Evolutionary conservation across 1,140 invertebrate species (phyloP), one percentile per base, ranked within the genome.

Genomic region (Hirudo medicinalis): DNA sequence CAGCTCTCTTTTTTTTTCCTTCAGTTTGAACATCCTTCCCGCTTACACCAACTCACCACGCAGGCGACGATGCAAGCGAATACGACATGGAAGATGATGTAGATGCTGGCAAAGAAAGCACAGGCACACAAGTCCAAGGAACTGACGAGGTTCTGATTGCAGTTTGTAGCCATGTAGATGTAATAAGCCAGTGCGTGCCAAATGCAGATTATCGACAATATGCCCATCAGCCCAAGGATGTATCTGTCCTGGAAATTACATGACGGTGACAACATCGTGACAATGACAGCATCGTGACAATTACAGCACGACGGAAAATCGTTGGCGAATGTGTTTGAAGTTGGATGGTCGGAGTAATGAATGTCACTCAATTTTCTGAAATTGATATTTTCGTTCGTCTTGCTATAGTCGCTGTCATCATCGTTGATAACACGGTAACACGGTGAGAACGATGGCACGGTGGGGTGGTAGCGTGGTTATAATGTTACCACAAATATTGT

Each of bases 161-260:
- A 40, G 29, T 36, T 29, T 25, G 29, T 36, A 11, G n/a, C 20
- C 29, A 5, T n/a, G 40, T 25, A 40, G 49, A 76, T 66, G 32
- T 71, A 57, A 17, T 63, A 67, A 15, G 75, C 70, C 17, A 76
- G 32, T 0, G 73, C 74, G 60, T 76, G 76, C 76, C 76, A 76
- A 8, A 74, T 68, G 53, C 76, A 76, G 29, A 76, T 71, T 8
- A 74, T 25, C 17, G 63, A 71, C 40, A 76, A 40, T 43, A 74
- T 75, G 49, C 68, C 63, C 72, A 76, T 74, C 25, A 74, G 74
- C 8, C 66, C 71, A 32, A 76, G 74, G 29, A 76, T 74, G 69
- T 76, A 76, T 55, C 75, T 76, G 69, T 76, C 76, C 76, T 76
- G 68, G 11, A 49, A 15, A 20, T 63, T 22, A 25, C 5, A 57